Base-by-base conservation (phyloP, 2,113 vertebrate species). In the Mesitornis unicolor region DNA sequence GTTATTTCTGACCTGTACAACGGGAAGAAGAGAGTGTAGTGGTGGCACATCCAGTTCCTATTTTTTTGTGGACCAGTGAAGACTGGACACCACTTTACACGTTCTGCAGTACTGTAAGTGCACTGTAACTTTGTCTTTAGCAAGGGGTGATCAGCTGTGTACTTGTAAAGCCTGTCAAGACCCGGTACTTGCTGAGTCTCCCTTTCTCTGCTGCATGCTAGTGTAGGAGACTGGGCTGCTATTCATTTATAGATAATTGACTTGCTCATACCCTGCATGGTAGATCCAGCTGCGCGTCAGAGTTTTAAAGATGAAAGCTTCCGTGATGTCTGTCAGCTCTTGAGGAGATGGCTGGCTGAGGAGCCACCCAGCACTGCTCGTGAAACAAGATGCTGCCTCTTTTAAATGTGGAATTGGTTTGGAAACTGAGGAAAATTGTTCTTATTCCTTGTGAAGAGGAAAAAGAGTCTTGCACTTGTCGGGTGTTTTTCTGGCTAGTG, bases 41-140 rank as follows among this genome's bases (percentile, higher is more conserved):
- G 26, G 9, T 80, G 68, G 47, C 22, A 35, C 0, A 1, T 82
- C 67, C 0, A 1, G 14, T 47, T 78, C 11, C 40, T 28, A 10
- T 7, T 25, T 24, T 50, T 81, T 13, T 59, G 38, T 69, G 56
- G 20, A 6, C 31, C 19, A 6, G 5, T 19, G 43, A 47, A 22
- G 24, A 36, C 48, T 74, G 63, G 57, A 40, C 17, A 13, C 28
- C 31, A 13, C 43, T 38, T 74, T 9, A 3, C 2, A 2, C 81
- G 36, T 57, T 64, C 71, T 38, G 21, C 0, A 1, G 9, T 71
- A 29, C 51, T 67, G 8, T 29, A n/a, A n/a, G 14, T 3, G 10
- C 57, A 17, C 29, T 67, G 33, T 51, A 56, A 9, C 20, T 75
- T 56, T 73, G n/a, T 2, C 17, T 84, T 79, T 56, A 56, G 48